phyloP scores from a whole-genome alignment of 2,797 vertebrate genomes.

The Holocentrus rufus region DNA sequence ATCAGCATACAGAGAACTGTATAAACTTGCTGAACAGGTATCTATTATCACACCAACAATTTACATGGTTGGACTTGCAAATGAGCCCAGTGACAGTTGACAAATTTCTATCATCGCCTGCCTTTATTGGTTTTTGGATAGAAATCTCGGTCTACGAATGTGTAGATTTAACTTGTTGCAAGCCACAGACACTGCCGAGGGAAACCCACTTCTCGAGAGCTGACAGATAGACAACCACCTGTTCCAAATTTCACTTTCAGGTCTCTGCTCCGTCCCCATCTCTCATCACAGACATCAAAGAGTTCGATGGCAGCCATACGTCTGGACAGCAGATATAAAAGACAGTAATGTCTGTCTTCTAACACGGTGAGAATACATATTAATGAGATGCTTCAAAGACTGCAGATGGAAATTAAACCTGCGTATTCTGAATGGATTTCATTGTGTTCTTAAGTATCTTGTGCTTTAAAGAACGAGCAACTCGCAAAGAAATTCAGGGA shows the following conservation, averaged over 20 bases:
- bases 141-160: too few relatives aligned
- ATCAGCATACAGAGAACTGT: neutral
- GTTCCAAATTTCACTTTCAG: constrained; percentile 39
- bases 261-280: constrained; percentile 37
- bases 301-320: constrained; percentile 8
- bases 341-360: constrained; percentile 15
- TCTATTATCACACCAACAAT: neutral
- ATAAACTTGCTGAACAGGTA: neutral
- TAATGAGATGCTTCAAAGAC: constrained; percentile 58
- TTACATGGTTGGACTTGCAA: too few relatives aligned
- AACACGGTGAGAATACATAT: constrained; percentile 30
- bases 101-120: neutral
- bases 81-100: neutral
- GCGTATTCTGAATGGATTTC: constrained; percentile 26
- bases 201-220: constrained; percentile 7
- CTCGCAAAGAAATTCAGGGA: neutral
- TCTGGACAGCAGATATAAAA: constrained; percentile 38
- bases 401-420: constrained; percentile 7
- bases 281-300: constrained; percentile 51
- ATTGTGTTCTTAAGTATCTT: constrained; percentile 22
- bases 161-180: too few relatives aligned
- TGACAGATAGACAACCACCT: constrained; percentile 42
- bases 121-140: too few relatives aligned
- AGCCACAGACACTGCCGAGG: neutral
- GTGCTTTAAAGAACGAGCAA: constrained; percentile 16